Conservation (phyloP, 2,797 vertebrate species). For the Natrix natrix region DNA sequence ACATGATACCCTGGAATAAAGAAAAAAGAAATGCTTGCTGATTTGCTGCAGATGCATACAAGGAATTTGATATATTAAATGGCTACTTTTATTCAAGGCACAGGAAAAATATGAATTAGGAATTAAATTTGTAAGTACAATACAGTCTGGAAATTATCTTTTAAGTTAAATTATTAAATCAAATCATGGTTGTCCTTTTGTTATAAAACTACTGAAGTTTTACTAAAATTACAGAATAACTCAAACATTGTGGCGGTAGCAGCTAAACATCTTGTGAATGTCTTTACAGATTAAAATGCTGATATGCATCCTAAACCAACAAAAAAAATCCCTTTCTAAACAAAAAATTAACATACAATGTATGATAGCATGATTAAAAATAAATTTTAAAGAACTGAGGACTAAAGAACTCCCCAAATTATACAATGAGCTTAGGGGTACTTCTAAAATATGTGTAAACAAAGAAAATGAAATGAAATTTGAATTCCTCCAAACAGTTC, state of each 20-base stretch:
- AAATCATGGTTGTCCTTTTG: neutral
- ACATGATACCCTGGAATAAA: neutral
- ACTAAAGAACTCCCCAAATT: neutral
- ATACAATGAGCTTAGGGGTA: neutral
- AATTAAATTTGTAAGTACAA: neutral
- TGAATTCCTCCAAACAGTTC: neutral
- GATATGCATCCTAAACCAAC: neutral
- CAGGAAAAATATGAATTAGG: neutral
- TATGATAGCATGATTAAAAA: neutral
- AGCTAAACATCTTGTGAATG: neutral
- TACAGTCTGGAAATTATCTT: neutral
- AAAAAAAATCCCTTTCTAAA: neutral
- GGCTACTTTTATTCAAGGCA: neutral
- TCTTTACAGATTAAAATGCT: neutral
- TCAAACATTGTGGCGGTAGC: neutral
- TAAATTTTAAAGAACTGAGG: neutral
- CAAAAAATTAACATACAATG: neutral
- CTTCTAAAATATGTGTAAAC: neutral
- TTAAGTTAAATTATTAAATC: neutral
- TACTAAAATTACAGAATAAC: neutral
- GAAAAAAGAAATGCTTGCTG: neutral
- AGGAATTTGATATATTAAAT: neutral
- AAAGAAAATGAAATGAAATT: neutral
- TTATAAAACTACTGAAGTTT: neutral
- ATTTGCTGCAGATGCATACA: neutral